A percentile compares a stretch with the other conserved stretches of the same genome.
phyloP scores from a whole-genome alignment of 2,888 invertebrate genomes.

The Drosophila prostipennis region DNA sequence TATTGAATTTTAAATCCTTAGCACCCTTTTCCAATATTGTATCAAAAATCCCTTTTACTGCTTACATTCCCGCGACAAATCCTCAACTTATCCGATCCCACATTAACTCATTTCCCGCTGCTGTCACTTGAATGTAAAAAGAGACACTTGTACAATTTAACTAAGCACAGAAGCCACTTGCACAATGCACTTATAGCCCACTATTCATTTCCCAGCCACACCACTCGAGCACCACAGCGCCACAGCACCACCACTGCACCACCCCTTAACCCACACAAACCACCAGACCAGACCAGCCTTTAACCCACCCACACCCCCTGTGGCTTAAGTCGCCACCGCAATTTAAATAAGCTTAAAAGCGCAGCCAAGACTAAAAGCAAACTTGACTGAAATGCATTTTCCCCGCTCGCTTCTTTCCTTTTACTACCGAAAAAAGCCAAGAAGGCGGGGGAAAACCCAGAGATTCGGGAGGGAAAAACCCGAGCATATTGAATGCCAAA shows the following conservation, averaged over 20 bases:
- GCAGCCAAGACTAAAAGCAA: conserved; percentile 58
- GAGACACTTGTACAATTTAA: conserved; percentile 41
- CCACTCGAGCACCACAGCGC: neutral
- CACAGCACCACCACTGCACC: neutral
- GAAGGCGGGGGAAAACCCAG: neutral
- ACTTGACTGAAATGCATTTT: conserved; percentile 55
- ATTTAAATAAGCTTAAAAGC: conserved; percentile 68
- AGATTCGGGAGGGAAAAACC: conserved; percentile 1
- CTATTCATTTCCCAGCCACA: conserved; percentile 9
- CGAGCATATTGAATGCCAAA: conserved; percentile 63
- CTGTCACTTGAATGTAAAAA: conserved; percentile 10
- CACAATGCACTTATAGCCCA: conserved; percentile 37
- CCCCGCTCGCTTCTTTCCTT: neutral
- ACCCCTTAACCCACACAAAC: neutral
- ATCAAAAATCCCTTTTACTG: neutral
- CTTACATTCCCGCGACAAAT: neutral
- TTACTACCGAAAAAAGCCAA: conserved; percentile 1
- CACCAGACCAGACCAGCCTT: neutral
- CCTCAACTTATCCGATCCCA: neutral
- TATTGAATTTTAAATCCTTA: too few relatives aligned
- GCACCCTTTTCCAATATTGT: neutral
- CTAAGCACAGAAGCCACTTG: conserved; percentile 41
- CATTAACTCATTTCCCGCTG: conserved; percentile 22
- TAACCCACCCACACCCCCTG: neutral
- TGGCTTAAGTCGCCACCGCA: conserved; percentile 43